Evolutionary conservation across 2,888 invertebrate species (phyloP).

Genomic region (Agapostemon virescens): DNA sequence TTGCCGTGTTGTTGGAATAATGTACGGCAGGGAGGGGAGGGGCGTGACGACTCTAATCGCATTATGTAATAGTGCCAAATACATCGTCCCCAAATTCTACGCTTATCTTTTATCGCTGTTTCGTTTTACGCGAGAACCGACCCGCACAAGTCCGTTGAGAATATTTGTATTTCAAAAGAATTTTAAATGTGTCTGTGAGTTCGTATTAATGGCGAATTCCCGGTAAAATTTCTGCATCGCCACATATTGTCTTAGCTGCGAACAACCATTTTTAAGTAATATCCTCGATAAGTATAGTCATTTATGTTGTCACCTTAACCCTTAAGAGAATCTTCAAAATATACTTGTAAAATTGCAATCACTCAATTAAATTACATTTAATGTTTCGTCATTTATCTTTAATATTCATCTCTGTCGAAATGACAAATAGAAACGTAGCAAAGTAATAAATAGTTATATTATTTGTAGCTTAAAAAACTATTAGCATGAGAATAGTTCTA

Average conservation of each 20-base stretch:
- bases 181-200: neutral
- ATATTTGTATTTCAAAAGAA: neutral
- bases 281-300: neutral
- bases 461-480: neutral
- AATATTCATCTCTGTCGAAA: neutral
- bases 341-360: neutral
- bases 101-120: constrained; percentile 18
- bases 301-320: neutral
- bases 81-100: constrained; percentile 51
- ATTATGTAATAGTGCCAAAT: constrained; percentile 57
- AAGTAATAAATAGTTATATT: no score
- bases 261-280: neutral
- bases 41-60: constrained; percentile 49
- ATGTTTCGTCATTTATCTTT: neutral
- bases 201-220: neutral
- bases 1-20: constrained; percentile 28
- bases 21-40: constrained; percentile 34
- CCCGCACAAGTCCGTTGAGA: constrained; percentile 22
- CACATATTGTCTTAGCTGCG: neutral
- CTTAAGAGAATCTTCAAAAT: neutral
- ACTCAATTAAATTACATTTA: neutral
- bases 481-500: no score
- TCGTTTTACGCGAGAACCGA: neutral
- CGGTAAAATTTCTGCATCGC: neutral
- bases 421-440: no score